Percentiles rank a stretch among this genome's conserved stretches.
Conservation (phyloP, 2,113 vertebrate genomes). For the Trematocara stigmaticum region DNA sequence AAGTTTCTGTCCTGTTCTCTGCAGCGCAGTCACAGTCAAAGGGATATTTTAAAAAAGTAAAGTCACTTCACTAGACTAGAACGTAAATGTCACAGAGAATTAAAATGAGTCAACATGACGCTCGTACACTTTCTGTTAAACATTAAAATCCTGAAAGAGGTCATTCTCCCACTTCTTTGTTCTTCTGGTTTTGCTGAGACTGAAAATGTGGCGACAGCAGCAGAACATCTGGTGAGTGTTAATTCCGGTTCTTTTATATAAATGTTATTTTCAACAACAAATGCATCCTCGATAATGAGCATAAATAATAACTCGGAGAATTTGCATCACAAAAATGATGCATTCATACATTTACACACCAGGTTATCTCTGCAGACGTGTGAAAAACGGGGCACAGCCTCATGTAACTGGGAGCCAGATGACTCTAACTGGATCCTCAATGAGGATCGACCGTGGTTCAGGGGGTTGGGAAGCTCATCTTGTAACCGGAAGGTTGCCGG, state of each 20-base stretch:
- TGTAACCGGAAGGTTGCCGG: no score
- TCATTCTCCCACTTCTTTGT: fast-evolving
- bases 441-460: fast-evolving
- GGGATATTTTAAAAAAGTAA: not conserved
- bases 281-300: not conserved
- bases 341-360: not conserved
- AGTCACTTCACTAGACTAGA: no score
- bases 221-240: not conserved
- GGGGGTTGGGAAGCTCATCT: not conserved
- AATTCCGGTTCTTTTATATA: not conserved
- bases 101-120: not conserved
- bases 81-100: not conserved
- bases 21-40: not conserved
- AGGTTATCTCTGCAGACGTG: fast-evolving
- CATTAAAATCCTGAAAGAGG: not conserved
- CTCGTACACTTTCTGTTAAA: not conserved
- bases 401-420: not conserved
- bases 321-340: not conserved
- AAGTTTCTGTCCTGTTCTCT: not conserved
- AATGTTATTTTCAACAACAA: not conserved
- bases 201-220: not conserved
- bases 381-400: not conserved
- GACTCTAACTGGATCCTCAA: not conserved
- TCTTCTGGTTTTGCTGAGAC: not conserved
- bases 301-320: not conserved